Evolutionary conservation across 2,113 vertebrate genomes (phyloP).

Genomic region (Xerus inauris): DNA sequence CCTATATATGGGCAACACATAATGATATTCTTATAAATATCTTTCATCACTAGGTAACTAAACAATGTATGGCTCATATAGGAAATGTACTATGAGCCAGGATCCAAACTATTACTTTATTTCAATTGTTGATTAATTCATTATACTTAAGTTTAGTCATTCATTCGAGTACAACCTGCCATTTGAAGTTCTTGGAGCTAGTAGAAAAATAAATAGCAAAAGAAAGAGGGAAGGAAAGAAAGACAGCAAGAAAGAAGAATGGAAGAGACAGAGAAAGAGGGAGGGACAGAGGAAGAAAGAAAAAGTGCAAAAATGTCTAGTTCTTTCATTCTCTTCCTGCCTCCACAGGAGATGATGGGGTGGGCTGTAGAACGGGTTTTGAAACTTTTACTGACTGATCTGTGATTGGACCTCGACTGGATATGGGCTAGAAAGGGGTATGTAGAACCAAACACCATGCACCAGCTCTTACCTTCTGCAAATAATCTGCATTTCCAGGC

Average conservation of each 20-base stretch:
- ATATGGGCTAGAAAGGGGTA: background rate
- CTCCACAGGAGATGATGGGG: background rate
- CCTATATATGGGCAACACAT: background rate
- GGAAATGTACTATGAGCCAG: background rate
- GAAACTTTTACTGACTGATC: background rate
- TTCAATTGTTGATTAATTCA: background rate
- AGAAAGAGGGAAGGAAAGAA: background rate
- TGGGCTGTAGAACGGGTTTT: background rate
- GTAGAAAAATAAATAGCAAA: background rate
- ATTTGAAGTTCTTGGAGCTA: background rate
- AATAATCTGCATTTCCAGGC: background rate
- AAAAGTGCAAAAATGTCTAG: background rate
- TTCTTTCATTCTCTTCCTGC: background rate
- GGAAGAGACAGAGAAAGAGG: no score
- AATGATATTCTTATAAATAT: conserved; percentile 29
- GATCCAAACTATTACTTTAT: background rate
- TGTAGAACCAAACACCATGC: background rate
- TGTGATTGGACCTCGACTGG: background rate
- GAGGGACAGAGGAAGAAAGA: background rate
- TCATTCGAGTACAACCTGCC: background rate
- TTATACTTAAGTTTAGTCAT: background rate
- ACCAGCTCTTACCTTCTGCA: background rate
- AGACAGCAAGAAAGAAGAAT: no score
- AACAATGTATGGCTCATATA: background rate
- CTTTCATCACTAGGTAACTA: background rate